Evolutionary conservation across 2,797 vertebrate genomes (phyloP).

Genomic region (Dermochelys coriacea): DNA sequence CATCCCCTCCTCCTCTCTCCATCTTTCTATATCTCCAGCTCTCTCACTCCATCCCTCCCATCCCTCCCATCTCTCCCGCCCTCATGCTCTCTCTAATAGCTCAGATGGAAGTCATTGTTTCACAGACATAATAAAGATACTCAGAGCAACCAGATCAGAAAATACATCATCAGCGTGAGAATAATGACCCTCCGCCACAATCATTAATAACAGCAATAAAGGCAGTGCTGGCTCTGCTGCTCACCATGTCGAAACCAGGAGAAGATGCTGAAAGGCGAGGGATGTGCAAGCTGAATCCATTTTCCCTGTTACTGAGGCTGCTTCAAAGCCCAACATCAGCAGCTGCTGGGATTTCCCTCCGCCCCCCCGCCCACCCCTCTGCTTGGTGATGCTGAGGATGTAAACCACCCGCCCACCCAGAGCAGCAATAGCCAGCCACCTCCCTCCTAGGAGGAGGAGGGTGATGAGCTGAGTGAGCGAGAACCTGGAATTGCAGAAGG

Average conservation of each 20-base stretch:
- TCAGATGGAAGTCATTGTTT: constrained; percentile 70
- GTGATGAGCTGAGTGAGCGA: constrained; percentile 71
- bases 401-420: constrained; percentile 68
- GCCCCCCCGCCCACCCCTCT: not conserved
- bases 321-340: constrained; percentile 86
- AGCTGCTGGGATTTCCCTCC: constrained; percentile 66
- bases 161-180: not conserved
- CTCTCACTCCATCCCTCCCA: not conserved
- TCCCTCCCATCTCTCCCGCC: constrained; percentile 10
- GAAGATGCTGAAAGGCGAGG: constrained; percentile 68
- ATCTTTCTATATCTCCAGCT: not conserved
- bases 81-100: constrained; percentile 21
- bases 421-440: constrained; percentile 60
- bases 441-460: constrained; percentile 72
- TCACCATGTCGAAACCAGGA: constrained; percentile 82
- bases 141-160: not conserved
- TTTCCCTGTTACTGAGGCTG: constrained; percentile 62
- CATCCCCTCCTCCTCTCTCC: not conserved
- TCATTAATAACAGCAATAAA: not conserved
- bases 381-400: constrained; percentile 81
- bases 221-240: not conserved
- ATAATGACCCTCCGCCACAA: not conserved
- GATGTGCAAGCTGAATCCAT: constrained; percentile 81
- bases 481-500: constrained; percentile 76
- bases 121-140: constrained; percentile 4